Evolutionary conservation across 92 coral and sea anemone species (phyloP).

Genomic region (Siderastrea radians): DNA sequence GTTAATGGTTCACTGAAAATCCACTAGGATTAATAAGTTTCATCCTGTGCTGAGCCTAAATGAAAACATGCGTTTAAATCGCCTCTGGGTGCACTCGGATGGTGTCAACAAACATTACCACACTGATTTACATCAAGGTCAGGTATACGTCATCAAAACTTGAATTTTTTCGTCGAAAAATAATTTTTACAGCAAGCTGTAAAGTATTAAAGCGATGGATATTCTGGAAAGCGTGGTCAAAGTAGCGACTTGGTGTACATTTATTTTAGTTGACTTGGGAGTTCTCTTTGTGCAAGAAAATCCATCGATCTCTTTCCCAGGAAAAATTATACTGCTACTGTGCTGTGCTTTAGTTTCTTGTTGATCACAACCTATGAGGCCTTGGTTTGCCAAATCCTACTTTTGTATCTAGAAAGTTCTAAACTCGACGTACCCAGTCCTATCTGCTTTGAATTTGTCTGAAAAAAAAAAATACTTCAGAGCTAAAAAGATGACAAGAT

Average conservation of each 20-base stretch:
- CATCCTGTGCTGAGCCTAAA: neutral
- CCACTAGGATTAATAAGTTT: neutral
- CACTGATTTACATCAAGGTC: neutral
- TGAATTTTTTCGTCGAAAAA: neutral
- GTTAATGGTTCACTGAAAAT: neutral
- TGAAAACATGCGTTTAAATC: conserved; percentile 1
- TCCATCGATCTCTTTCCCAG: no score
- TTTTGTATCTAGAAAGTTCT: no score
- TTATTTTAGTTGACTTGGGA: neutral
- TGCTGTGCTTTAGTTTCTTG: no score
- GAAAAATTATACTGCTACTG: no score
- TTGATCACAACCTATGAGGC: no score
- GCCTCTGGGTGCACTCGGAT: conserved; percentile 11
- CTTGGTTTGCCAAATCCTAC: no score
- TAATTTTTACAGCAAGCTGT: neutral
- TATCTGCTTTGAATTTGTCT: neutral
- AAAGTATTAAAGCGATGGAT: neutral
- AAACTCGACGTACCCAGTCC: neutral
- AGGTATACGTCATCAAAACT: neutral
- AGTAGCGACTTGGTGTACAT: no score
- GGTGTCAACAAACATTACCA: neutral
- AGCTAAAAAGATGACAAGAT: neutral
- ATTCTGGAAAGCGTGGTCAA: neutral
- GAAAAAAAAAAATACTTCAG: neutral
- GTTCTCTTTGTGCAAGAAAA: no score